phyloP scores from a whole-genome alignment of 2,113 vertebrate species.

The Siniperca chuatsi region DNA sequence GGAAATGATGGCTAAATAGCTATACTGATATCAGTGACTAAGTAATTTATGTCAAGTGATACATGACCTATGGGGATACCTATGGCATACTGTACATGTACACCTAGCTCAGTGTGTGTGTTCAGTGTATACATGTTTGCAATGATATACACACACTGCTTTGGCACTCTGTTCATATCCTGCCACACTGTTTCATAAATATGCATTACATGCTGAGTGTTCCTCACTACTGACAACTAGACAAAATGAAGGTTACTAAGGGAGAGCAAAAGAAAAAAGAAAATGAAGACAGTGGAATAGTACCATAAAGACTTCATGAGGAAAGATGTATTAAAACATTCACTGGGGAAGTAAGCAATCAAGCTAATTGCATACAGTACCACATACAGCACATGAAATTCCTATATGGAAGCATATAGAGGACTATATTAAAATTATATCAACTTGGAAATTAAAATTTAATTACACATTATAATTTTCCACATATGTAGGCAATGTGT shows the following conservation, averaged over 20 bases:
- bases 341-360: constrained; percentile 1
- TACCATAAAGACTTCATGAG: constrained; percentile 13
- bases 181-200: not conserved
- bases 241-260: not conserved
- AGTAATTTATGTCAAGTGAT: not conserved
- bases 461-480: too few relatives aligned
- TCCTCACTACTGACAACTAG: too few relatives aligned
- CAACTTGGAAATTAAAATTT: too few relatives aligned
- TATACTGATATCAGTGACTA: too few relatives aligned
- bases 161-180: not conserved
- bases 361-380: constrained; percentile 49
- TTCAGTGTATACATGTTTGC: not conserved
- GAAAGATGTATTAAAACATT: not conserved
- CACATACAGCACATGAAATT: not conserved
- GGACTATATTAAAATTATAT: too few relatives aligned
- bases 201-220: not conserved
- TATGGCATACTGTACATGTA: not conserved
- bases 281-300: not conserved
- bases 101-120: not conserved
- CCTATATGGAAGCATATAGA: too few relatives aligned
- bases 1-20: constrained; percentile 20
- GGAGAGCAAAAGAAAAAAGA: not conserved
- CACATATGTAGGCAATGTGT: too few relatives aligned
- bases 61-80: not conserved
- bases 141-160: not conserved